Percentiles rank a stretch among this genome's conserved stretches.
These are phyloP conservation scores for Adelosebastes latens DNA, from an alignment of 2,797 vertebrate genomes.

Conservation along the genomic window DNA sequence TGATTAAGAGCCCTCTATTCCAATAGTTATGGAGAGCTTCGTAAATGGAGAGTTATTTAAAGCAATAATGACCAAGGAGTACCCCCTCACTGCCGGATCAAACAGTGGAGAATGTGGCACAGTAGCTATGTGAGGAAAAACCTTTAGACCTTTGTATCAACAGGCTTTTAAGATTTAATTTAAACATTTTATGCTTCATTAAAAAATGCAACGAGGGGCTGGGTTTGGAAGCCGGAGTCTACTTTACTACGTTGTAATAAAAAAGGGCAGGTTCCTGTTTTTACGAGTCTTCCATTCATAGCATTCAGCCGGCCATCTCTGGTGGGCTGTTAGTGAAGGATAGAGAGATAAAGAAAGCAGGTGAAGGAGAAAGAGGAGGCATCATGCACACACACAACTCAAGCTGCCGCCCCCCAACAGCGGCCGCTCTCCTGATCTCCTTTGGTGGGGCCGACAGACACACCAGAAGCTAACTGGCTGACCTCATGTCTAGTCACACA, in stretches of 20 bases:
- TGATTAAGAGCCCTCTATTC: slow-evolving; percentile 12
- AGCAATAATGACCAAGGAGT: slow-evolving; percentile 21
- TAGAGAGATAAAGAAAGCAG: not conserved
- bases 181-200: slow-evolving; percentile 69
- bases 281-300: slow-evolving; percentile 45
- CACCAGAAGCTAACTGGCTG: slow-evolving; percentile 60
- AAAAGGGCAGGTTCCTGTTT: slow-evolving; percentile 39
- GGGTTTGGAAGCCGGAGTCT: slow-evolving; percentile 32
- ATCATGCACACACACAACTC: not conserved
- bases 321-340: slow-evolving; percentile 36
- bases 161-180: slow-evolving; percentile 73
- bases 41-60: slow-evolving; percentile 35
- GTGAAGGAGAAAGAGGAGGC: slow-evolving; percentile 11
- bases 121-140: slow-evolving; percentile 25
- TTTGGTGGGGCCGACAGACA: slow-evolving; percentile 30
- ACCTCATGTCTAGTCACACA: slow-evolving; percentile 66
- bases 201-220: slow-evolving; percentile 45
- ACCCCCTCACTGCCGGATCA: slow-evolving; percentile 14
- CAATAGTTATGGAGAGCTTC: slow-evolving; percentile 20
- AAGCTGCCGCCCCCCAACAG: slow-evolving; percentile 22
- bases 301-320: slow-evolving; percentile 27
- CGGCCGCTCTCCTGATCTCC: slow-evolving; percentile 4
- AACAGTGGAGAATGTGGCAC: slow-evolving; percentile 12
- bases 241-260: slow-evolving; percentile 63
- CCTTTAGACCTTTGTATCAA: slow-evolving; percentile 58